These are phyloP conservation scores for Lasiommata megera DNA, from an alignment of 2,888 invertebrate species.

Conservation along the genomic window DNA sequence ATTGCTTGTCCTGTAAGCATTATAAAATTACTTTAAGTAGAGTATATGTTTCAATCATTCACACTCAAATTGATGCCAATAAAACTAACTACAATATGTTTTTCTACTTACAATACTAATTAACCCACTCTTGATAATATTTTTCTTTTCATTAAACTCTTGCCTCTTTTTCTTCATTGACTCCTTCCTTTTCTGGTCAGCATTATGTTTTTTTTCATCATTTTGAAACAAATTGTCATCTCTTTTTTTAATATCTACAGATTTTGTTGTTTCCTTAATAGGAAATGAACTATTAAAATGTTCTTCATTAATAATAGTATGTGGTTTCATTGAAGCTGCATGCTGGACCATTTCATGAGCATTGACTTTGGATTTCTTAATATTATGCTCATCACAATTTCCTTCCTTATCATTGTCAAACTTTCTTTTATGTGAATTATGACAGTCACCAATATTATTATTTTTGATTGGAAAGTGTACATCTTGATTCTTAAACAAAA, in stretches of 20 bases:
- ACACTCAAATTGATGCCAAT: not conserved
- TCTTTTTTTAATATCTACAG: conserved; percentile 2
- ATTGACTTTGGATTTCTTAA: conserved; percentile 25
- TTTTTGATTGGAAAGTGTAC: conserved; percentile 20
- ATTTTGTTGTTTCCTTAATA: not conserved
- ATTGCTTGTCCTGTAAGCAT: conserved; percentile 64
- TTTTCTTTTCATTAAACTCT: conserved; percentile 84
- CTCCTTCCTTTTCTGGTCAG: conserved; percentile 81
- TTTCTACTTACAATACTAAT: conserved; percentile 79
- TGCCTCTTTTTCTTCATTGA: conserved; percentile 84
- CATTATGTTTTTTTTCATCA: conserved; percentile 31
- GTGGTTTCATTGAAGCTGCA: not conserved
- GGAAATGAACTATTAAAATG: conserved; percentile 1
- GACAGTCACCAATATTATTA: conserved; percentile 38
- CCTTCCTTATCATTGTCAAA: conserved; percentile 38
- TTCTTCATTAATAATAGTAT: not conserved
- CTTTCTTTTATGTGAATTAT: conserved; percentile 66
- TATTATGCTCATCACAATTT: conserved; percentile 19
- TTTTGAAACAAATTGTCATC: conserved; percentile 13
- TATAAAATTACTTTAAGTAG: conserved; percentile 21
- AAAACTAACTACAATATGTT: not conserved
- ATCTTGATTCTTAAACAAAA: not conserved
- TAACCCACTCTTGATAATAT: conserved; percentile 84
- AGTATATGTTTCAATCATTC: too few species aligned
- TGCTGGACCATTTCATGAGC: conserved; percentile 21